Conservation (phyloP, 1,140 invertebrate species). For the Pseudomyrmex dendroicus region DNA sequence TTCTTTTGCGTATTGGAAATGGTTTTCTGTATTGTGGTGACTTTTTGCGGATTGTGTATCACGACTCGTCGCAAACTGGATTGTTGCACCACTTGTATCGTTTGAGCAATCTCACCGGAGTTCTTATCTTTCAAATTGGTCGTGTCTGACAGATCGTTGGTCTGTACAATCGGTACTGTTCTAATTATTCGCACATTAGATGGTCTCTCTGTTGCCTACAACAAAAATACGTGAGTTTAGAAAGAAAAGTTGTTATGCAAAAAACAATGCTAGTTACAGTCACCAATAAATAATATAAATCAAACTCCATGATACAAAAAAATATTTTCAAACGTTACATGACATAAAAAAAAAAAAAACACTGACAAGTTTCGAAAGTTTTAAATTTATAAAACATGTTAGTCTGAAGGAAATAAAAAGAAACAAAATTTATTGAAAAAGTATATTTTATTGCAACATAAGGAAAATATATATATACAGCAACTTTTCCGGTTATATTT, state of each 20-base stretch:
- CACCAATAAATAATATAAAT: too few relatives aligned
- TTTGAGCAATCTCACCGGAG: slow-evolving; percentile 32
- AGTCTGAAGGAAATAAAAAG: slow-evolving; percentile 66
- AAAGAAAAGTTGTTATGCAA: not conserved
- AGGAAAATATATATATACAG: slow-evolving; percentile 65
- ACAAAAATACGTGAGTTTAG: slow-evolving; percentile 59
- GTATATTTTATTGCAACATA: slow-evolving; percentile 68
- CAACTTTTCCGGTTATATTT: slow-evolving; percentile 44
- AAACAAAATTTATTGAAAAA: slow-evolving; percentile 67
- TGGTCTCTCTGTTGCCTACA: slow-evolving; percentile 72
- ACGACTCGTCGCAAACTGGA: slow-evolving; percentile 71
- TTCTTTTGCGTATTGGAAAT: slow-evolving; percentile 74
- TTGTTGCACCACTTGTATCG: slow-evolving; percentile 51
- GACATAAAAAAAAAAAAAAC: not conserved
- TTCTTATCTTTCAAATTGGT: slow-evolving; percentile 54
- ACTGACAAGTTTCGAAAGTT: not conserved
- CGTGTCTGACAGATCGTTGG: slow-evolving; percentile 60
- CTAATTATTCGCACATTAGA: slow-evolving; percentile 76
- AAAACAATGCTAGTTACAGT: too few relatives aligned
- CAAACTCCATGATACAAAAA: too few relatives aligned
- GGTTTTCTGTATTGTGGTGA: slow-evolving; percentile 74
- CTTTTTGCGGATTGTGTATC: slow-evolving; percentile 75
- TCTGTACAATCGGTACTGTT: slow-evolving; percentile 73
- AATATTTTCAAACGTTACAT: too few relatives aligned
- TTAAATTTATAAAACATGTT: not conserved